These are phyloP conservation scores for Chelonus formosanus DNA, from an alignment of 2,888 invertebrate species.

Conservation along the genomic window DNA sequence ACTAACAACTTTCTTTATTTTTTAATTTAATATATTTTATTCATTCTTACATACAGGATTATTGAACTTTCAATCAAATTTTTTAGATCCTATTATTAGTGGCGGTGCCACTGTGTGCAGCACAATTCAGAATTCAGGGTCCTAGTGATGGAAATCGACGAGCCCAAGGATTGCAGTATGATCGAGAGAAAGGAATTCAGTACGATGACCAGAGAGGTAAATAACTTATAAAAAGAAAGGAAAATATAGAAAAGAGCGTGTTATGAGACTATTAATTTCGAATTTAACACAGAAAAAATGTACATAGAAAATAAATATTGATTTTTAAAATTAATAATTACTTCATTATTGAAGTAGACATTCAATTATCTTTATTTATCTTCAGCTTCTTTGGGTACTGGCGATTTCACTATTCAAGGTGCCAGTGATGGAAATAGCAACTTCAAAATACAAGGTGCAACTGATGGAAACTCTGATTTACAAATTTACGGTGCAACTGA, in stretches of 20 bases:
- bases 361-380: conserved; percentile 11
- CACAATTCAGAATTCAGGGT: conserved; percentile 60
- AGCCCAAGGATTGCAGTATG: conserved; percentile 59
- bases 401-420: conserved; percentile 51
- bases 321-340: too few relatives aligned
- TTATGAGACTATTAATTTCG: too few relatives aligned
- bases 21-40: not conserved
- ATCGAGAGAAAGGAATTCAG: conserved; percentile 58
- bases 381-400: conserved; percentile 48
- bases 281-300: too few relatives aligned
- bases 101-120: conserved; percentile 55
- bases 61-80: conserved; percentile 4
- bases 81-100: conserved; percentile 52
- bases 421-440: conserved; percentile 53
- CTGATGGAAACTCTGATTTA: conserved; percentile 55
- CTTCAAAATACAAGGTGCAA: conserved; percentile 57
- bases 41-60: not conserved
- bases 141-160: conserved; percentile 60
- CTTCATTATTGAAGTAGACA: not conserved
- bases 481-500: conserved; percentile 56
- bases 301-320: too few relatives aligned
- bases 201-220: conserved; percentile 59
- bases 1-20: too few relatives aligned
- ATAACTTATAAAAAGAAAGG: not conserved
- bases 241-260: too few relatives aligned